phyloP scores from a whole-genome alignment of 2,888 invertebrate species.

The Himalopsyche anomala region DNA sequence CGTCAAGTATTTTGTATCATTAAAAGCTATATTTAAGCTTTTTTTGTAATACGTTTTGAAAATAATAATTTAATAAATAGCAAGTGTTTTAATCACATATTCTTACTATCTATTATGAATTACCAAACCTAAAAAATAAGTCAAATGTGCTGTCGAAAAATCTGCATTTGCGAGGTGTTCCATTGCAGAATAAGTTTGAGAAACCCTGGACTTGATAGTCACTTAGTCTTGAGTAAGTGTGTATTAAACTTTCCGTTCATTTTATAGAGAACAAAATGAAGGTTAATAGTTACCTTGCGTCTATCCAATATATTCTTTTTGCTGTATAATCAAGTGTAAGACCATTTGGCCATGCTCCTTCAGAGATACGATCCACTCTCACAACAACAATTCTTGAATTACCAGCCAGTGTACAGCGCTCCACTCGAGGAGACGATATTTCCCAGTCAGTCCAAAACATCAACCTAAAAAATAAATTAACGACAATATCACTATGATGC shows the following conservation, averaged over 20 bases:
- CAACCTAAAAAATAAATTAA: conserved; percentile 70
- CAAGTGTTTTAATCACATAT: too few species aligned
- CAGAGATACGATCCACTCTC: conserved; percentile 76
- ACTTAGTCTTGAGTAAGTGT: not conserved
- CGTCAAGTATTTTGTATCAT: too few species aligned
- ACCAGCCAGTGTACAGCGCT: conserved; percentile 89
- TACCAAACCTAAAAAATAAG: too few species aligned
- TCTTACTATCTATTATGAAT: too few species aligned
- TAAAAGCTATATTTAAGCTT: too few species aligned
- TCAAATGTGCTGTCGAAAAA: too few species aligned
- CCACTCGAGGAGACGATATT: conserved; percentile 85
- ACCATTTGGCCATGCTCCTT: conserved; percentile 91
- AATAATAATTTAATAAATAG: too few species aligned
- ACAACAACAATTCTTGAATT: conserved; percentile 79
- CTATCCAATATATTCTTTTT: conserved; percentile 88
- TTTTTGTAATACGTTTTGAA: too few species aligned
- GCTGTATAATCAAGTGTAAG: conserved; percentile 86
- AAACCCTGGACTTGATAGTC: not conserved
- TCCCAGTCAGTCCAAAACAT: conserved; percentile 96
- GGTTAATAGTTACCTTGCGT: conserved; percentile 78
- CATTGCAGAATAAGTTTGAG: too few species aligned
- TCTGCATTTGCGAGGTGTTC: too few species aligned
- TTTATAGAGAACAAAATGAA: not conserved
- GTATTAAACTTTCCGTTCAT: not conserved
- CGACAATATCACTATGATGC: conserved; percentile 14